phyloP scores from a whole-genome alignment of 2,113 vertebrate genomes.

The Ciconia boyciana region DNA sequence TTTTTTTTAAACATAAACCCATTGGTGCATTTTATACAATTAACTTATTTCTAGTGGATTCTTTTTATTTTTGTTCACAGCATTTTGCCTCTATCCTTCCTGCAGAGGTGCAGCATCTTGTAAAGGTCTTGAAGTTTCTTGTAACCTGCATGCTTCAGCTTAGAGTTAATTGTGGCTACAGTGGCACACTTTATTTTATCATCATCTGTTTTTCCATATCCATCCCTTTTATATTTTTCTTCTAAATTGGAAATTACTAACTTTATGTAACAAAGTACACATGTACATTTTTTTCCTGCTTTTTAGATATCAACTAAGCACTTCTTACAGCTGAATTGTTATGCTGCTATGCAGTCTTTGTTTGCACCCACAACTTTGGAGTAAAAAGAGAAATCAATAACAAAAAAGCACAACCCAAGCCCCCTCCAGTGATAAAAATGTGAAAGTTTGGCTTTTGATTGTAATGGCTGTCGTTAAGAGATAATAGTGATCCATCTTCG shows the following conservation, averaged over 20 bases:
- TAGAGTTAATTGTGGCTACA: conserved; percentile 23
- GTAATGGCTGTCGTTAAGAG: conserved; percentile 28
- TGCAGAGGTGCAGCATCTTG: conserved; percentile 33
- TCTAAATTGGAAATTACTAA: not conserved
- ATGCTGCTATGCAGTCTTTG: not conserved
- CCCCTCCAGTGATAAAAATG: not conserved
- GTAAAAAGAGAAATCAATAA: not conserved
- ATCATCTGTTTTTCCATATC: not conserved
- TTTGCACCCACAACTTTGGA: not conserved
- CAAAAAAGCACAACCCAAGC: not conserved
- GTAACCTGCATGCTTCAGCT: conserved; percentile 31
- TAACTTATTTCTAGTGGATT: conserved; percentile 47
- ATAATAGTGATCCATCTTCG: not conserved
- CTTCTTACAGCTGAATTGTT: not conserved
- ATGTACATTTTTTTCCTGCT: not conserved
- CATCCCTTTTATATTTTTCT: conserved; percentile 12
- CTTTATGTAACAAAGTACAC: not conserved
- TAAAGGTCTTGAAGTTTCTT: conserved; percentile 54
- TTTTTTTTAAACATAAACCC: not conserved
- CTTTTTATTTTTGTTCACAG: conserved; percentile 52
- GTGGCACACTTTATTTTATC: not conserved
- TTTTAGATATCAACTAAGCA: not conserved
- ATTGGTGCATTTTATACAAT: not conserved
- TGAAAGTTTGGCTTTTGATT: conserved; percentile 21
- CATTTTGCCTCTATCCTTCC: conserved; percentile 38